Conservation (phyloP, 1,140 invertebrate species). For the Cephus cinctus region DNA sequence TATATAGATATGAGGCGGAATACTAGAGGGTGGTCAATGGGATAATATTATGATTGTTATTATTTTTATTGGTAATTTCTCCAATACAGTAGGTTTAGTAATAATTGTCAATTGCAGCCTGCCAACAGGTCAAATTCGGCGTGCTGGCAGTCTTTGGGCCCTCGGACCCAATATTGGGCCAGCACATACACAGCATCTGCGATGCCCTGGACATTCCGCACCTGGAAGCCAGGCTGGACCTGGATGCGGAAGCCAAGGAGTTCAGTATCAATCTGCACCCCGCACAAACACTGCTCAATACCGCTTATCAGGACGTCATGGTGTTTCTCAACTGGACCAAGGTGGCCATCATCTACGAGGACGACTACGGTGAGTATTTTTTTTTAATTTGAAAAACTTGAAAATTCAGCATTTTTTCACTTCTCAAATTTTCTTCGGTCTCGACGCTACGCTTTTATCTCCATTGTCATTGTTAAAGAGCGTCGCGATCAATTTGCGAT, state of each 20-base stretch:
- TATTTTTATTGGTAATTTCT: too few relatives aligned
- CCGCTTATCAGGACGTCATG: slow-evolving; percentile 68
- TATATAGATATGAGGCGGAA: too few relatives aligned
- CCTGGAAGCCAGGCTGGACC: slow-evolving; percentile 64
- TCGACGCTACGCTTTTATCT: neutral
- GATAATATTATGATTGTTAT: too few relatives aligned
- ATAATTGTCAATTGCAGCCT: slow-evolving; percentile 58
- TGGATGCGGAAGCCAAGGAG: slow-evolving; percentile 55
- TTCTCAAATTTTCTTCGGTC: neutral
- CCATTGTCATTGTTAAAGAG: neutral
- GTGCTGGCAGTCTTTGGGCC: slow-evolving; percentile 69
- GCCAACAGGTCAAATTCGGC: slow-evolving; percentile 63
- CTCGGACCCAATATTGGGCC: slow-evolving; percentile 61
- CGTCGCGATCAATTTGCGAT: too few relatives aligned
- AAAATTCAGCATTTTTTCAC: too few relatives aligned
- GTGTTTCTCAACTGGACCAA: slow-evolving; percentile 70
- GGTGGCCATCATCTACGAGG: slow-evolving; percentile 72
- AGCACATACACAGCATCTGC: slow-evolving; percentile 70
- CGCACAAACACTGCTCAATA: slow-evolving; percentile 64
- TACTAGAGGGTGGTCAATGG: too few relatives aligned
- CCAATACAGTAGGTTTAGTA: too few relatives aligned
- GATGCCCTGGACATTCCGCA: slow-evolving; percentile 72
- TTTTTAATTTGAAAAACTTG: too few relatives aligned
- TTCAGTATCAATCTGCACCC: slow-evolving; percentile 74
- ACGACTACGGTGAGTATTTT: slow-evolving; percentile 64